phyloP scores from a whole-genome alignment of 2,113 vertebrate genomes.

The Octodon degus region DNA sequence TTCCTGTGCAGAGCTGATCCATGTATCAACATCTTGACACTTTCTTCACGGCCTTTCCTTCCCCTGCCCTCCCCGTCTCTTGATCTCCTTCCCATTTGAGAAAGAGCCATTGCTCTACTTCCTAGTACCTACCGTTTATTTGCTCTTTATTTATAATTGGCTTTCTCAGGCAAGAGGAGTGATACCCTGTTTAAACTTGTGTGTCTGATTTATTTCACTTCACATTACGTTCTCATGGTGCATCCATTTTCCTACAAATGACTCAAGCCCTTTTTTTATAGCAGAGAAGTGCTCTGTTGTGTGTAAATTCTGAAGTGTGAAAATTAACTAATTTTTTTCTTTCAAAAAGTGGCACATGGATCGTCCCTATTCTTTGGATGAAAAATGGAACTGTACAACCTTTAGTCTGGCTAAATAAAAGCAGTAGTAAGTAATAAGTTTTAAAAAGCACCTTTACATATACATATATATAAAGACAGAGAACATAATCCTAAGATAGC shows the following conservation, averaged over 20 bases:
- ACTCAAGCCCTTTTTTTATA: neutral
- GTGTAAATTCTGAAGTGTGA: constrained; percentile 27
- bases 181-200: neutral
- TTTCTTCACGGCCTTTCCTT: neutral
- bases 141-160: neutral
- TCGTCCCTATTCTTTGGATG: constrained; percentile 89
- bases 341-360: constrained; percentile 86
- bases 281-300: neutral
- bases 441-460: constrained; percentile 37
- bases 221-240: neutral
- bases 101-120: neutral
- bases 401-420: constrained; percentile 87
- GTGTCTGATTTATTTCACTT: neutral
- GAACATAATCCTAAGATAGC: constrained; percentile 1
- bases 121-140: neutral
- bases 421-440: constrained; percentile 87
- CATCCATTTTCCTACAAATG: neutral
- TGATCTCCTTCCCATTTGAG: neutral
- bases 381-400: constrained; percentile 87
- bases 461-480: neutral
- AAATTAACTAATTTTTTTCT: constrained; percentile 72
- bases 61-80: neutral
- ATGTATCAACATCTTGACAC: neutral
- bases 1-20: neutral
- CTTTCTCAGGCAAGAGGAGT: neutral